These are phyloP conservation scores for Andrena minutula DNA, from an alignment of 2,888 invertebrate genomes.

Conservation along the genomic window DNA sequence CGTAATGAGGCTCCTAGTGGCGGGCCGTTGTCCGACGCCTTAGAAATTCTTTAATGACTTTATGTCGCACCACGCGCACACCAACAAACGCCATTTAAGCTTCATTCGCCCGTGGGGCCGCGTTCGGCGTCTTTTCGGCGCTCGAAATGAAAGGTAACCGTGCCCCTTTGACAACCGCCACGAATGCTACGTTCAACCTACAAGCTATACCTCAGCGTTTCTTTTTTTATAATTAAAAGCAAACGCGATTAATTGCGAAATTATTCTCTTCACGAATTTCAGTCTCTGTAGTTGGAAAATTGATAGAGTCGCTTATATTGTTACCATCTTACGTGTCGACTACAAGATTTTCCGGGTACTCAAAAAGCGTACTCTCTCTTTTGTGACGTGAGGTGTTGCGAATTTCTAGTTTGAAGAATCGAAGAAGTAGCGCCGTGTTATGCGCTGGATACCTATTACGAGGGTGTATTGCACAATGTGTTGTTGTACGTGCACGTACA, in stretches of 20 bases:
- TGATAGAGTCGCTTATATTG: too few species aligned
- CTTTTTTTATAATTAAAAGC: not conserved
- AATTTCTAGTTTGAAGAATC: too few species aligned
- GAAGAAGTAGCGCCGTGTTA: too few species aligned
- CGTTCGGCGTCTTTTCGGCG: not conserved
- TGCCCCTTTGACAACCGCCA: conserved; percentile 6
- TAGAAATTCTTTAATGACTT: conserved; percentile 82
- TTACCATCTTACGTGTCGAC: too few species aligned
- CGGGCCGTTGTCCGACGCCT: conserved; percentile 82
- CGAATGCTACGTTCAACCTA: not conserved
- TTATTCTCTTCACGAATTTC: not conserved
- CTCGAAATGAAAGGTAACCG: conserved; percentile 30
- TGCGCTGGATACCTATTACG: too few species aligned
- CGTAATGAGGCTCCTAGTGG: conserved; percentile 57
- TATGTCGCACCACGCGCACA: conserved; percentile 72
- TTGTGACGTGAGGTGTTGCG: too few species aligned
- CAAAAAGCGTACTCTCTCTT: too few species aligned
- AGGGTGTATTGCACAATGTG: too few species aligned
- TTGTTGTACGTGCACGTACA: too few species aligned
- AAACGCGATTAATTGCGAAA: not conserved
- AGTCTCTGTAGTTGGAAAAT: too few species aligned
- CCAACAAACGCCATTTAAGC: conserved; percentile 67
- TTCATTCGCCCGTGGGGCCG: conserved; percentile 51
- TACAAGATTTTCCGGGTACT: too few species aligned
- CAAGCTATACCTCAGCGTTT: not conserved